A percentile compares a stretch with the other conserved stretches of the same genome.
Evolutionary conservation across 2,797 vertebrate genomes (phyloP).

Genomic region (Smutsia temminckii): DNA sequence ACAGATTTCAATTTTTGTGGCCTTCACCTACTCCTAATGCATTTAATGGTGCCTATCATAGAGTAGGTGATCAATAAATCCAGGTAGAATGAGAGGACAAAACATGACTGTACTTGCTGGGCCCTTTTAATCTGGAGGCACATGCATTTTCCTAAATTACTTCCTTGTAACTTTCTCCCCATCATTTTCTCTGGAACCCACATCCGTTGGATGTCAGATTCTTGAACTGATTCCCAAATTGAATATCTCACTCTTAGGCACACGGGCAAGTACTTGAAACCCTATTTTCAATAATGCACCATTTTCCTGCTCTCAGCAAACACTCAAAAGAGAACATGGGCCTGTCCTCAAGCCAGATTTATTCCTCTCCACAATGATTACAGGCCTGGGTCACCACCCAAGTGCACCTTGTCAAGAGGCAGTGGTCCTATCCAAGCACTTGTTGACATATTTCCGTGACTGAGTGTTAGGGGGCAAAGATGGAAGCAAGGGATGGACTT

Average conservation of each 20-base stretch:
- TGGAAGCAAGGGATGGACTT: background rate
- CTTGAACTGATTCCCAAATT: background rate
- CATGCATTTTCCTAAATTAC: background rate
- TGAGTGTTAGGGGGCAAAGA: background rate
- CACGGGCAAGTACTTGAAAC: background rate
- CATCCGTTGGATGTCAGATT: background rate
- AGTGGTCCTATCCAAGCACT: background rate
- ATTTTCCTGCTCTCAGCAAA: background rate
- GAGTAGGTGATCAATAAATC: background rate
- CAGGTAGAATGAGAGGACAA: background rate
- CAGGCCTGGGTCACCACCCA: background rate
- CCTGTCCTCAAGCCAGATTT: background rate
- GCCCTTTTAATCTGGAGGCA: background rate
- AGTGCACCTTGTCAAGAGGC: background rate
- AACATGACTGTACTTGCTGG: background rate
- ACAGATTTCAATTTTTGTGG: background rate
- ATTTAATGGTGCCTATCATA: background rate
- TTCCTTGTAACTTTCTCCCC: background rate
- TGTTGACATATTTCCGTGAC: background rate
- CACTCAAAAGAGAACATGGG: background rate
- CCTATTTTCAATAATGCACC: background rate
- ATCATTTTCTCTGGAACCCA: background rate
- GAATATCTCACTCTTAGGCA: background rate
- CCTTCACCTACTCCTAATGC: too few relatives aligned
- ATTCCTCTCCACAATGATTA: background rate